phyloP scores from a whole-genome alignment of 1,140 invertebrate species.

The Parasteatoda tepidariorum region DNA sequence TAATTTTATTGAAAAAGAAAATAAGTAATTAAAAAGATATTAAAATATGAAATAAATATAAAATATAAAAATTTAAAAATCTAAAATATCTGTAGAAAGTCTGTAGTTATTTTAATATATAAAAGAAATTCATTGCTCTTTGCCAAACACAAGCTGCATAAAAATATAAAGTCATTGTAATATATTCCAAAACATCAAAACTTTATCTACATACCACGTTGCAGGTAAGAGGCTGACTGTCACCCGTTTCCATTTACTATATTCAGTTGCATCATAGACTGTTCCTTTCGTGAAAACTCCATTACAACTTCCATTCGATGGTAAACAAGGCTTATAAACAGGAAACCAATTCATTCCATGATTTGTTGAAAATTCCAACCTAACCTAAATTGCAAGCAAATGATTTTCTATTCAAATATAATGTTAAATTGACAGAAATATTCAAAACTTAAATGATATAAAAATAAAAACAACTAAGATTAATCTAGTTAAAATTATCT shows the following conservation, averaged over 20 bases:
- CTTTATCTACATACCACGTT: slow-evolving; percentile 66
- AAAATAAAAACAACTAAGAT: not conserved
- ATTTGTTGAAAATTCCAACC: slow-evolving; percentile 70
- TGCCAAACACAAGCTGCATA: too few relatives aligned
- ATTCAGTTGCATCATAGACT: slow-evolving; percentile 68
- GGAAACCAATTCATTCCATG: slow-evolving; percentile 70
- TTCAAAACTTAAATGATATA: not conserved
- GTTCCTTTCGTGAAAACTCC: slow-evolving; percentile 67
- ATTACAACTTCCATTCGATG: slow-evolving; percentile 66
- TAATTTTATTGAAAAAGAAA: too few relatives aligned
- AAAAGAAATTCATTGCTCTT: too few relatives aligned
- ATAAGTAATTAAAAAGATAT: too few relatives aligned
- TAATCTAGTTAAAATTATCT: not conserved
- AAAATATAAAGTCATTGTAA: too few relatives aligned
- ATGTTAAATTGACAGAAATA: not conserved
- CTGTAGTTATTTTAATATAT: too few relatives aligned
- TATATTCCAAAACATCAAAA: too few relatives aligned
- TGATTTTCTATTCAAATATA: not conserved
- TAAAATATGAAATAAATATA: too few relatives aligned
- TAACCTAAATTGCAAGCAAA: slow-evolving; percentile 61
- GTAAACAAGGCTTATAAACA: slow-evolving; percentile 67
- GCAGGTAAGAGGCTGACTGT: slow-evolving; percentile 68
- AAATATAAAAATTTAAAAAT: too few relatives aligned
- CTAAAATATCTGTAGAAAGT: too few relatives aligned
- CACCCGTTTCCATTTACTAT: slow-evolving; percentile 68